Percentiles rank a stretch among this genome's conserved stretches.
phyloP scores from a whole-genome alignment of 2,797 vertebrate species.

The Hipposideros larvatus region DNA sequence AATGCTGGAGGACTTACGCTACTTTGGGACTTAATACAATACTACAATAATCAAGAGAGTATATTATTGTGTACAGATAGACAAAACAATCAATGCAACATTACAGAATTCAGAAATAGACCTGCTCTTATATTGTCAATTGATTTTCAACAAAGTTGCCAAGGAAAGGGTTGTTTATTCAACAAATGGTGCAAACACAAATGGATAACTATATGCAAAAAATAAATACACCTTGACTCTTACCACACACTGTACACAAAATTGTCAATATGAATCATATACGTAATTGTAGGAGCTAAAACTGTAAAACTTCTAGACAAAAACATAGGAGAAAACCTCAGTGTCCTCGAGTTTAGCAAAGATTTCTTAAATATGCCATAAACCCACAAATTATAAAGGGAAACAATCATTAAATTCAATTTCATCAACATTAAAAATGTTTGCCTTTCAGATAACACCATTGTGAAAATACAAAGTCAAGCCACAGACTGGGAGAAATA shows the following conservation, averaged over 20 bases:
- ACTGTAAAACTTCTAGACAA: background rate
- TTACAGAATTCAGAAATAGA: background rate
- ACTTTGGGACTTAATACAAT: background rate
- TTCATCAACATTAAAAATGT: background rate
- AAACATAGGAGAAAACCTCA: background rate
- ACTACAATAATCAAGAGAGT: background rate
- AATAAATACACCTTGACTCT: background rate
- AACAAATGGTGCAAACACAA: constrained; percentile 17
- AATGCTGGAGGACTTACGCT: background rate
- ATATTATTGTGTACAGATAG: background rate
- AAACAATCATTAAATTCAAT: background rate
- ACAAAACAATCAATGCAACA: background rate
- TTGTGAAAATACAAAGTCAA: background rate
- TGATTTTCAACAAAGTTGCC: background rate
- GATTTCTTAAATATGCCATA: background rate
- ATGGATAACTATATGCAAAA: background rate
- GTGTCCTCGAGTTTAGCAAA: background rate
- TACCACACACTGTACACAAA: background rate
- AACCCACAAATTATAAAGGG: background rate
- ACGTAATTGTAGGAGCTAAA: constrained; percentile 5
- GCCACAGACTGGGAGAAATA: background rate
- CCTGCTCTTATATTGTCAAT: background rate
- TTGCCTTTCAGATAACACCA: background rate
- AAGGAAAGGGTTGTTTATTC: constrained; percentile 5
- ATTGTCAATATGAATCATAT: background rate